Base-by-base conservation (phyloP, 2,888 invertebrate species). In the Beris chalybata region DNA sequence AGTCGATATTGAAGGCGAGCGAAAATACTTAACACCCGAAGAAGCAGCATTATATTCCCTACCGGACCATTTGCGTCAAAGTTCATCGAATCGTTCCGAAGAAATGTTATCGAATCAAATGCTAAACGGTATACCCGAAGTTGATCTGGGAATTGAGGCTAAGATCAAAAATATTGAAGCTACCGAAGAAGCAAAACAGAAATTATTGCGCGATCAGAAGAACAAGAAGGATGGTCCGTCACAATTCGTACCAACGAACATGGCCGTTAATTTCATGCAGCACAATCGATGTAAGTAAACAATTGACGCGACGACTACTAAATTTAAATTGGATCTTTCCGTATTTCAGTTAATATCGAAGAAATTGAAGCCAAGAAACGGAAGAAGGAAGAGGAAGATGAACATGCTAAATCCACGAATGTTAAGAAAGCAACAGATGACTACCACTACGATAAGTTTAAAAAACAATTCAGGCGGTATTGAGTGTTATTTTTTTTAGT, bases 61-160 rank as follows among this genome's bases (percentile, higher is more conserved):
- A 13, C 97, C 97, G 1, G 92, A 94, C 73, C 91, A 95, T 78
- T 82, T 97, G 63, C 84, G 95, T 68, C 88, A 91, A 67, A 92
- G 94, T 1, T 91, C 93, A 0, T 87, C 91, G 0, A 92, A 93
- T 74, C 86, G 91, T 76, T 96, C 94, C 2, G 98, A 99, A 80
- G 99, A 99, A 83, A 97, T 99, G 95, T 86, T 99, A 74, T 98
- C 98, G 4, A 97, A 98, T 85, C 98, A 99, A 84, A 99, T 99
- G 99, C 84, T 99, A 4, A 97, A 95, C 76, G 99, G 99, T 45
- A 99, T 99, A 72, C 99, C 99, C 0, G 99, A 99, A 84, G 95
- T 99, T 0, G 98, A 99, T 82, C 85, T 99, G 63, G 99, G 99
- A n/a, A 97, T 99, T 73, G 96, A 97, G 76, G 96, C 96, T 0